phyloP scores from a whole-genome alignment of 2,113 vertebrate genomes.

The Xenotilapia flavipinnis region DNA sequence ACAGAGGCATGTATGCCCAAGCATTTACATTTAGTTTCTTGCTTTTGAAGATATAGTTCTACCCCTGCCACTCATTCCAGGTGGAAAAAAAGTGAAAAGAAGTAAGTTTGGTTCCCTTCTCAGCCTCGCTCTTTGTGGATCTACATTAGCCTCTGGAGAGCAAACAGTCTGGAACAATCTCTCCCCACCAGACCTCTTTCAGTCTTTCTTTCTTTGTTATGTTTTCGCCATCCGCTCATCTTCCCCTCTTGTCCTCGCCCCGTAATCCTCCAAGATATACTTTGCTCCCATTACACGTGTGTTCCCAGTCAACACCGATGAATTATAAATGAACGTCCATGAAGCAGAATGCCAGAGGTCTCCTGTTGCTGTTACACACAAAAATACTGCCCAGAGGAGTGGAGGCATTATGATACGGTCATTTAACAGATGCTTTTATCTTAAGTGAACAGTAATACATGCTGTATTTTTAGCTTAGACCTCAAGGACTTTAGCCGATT shows the following conservation, averaged over 20 bases:
- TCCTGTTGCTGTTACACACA: conserved; percentile 5
- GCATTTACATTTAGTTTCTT: not conserved
- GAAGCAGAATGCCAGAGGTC: conserved; percentile 15
- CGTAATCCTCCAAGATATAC: not conserved
- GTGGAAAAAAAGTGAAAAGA: not conserved
- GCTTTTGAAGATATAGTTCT: not conserved
- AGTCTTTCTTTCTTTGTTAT: not conserved
- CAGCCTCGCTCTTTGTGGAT: conserved; percentile 46
- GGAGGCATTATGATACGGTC: conserved; percentile 8
- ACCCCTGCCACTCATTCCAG: not conserved
- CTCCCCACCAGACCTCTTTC: not conserved
- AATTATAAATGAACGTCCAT: conserved; percentile 49
- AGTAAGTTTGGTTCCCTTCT: conserved; percentile 44
- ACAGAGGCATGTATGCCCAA: not conserved
- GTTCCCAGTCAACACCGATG: conserved; percentile 22
- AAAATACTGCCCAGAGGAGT: not conserved
- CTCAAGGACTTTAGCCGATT: conserved; percentile 1
- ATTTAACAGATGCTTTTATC: conserved; percentile 58
- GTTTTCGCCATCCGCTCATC: not conserved
- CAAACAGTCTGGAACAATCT: conserved; percentile 36
- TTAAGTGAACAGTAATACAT: conserved; percentile 35
- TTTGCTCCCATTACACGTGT: conserved; percentile 28
- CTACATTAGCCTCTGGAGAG: conserved; percentile 29
- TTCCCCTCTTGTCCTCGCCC: not conserved
- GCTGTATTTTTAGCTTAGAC: conserved; percentile 42